These are phyloP conservation scores for Discoglossus pictus DNA, from an alignment of 2,797 vertebrate species.

Conservation along the genomic window DNA sequence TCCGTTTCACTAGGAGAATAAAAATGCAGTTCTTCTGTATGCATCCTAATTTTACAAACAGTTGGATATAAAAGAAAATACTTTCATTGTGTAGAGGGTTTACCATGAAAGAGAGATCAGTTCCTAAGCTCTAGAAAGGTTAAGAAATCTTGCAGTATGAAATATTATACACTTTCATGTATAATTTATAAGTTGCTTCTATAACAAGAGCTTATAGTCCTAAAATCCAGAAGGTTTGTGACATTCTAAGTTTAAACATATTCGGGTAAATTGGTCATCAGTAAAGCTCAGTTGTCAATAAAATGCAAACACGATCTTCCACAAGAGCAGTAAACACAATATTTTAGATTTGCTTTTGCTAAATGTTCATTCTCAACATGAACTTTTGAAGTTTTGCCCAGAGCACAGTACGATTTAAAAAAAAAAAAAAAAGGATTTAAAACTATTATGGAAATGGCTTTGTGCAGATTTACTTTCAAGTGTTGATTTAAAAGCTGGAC, in stretches of 20 bases:
- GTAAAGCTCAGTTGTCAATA: constrained; percentile 5
- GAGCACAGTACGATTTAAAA: background rate
- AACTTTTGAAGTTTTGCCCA: background rate
- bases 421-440: too few species aligned
- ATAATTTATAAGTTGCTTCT: constrained; percentile 25
- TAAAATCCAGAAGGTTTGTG: background rate
- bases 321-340: background rate
- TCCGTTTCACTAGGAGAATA: too few species aligned
- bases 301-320: background rate
- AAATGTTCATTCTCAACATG: constrained; percentile 5
- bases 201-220: constrained; percentile 6
- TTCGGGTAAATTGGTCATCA: background rate
- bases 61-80: too few species aligned
- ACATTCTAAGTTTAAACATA: constrained; percentile 3
- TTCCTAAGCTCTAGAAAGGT: background rate
- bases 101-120: too few species aligned
- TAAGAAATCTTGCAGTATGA: background rate
- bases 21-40: too few species aligned
- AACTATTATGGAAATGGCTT: constrained; percentile 37
- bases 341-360: background rate
- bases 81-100: too few species aligned
- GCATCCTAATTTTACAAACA: too few species aligned
- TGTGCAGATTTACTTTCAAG: constrained; percentile 38
- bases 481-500: constrained; percentile 21
- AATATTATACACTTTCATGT: constrained; percentile 4